phyloP scores from a whole-genome alignment of 1,140 invertebrate species.

The Aphis gossypii region DNA sequence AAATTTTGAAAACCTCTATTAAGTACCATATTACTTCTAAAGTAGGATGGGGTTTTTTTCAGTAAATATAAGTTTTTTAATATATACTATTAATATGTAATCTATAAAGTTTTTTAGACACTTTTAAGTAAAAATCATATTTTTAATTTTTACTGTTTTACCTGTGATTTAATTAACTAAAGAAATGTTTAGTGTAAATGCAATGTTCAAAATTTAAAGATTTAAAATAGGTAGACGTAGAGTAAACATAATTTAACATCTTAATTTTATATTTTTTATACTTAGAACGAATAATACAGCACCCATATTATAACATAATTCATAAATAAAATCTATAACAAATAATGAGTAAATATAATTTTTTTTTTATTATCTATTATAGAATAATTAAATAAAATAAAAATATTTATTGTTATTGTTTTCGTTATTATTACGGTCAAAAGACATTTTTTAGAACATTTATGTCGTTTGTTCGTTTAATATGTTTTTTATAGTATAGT shows the following conservation, averaged over 20 bases:
- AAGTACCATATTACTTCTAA: neutral
- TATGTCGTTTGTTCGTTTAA: no score
- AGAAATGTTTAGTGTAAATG: neutral
- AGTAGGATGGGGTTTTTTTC: neutral
- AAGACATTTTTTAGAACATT: no score
- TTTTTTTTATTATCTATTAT: no score
- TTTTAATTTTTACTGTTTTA: neutral
- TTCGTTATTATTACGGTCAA: no score
- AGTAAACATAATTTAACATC: neutral
- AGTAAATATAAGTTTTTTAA: neutral
- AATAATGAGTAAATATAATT: no score
- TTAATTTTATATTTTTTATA: neutral
- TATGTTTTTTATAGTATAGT: no score
- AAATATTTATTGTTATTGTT: no score
- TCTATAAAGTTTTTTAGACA: neutral
- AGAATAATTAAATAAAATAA: no score
- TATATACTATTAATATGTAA: neutral
- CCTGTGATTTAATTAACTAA: neutral
- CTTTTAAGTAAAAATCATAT: neutral
- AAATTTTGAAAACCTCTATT: neutral
- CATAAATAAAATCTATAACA: neutral
- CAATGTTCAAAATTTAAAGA: neutral
- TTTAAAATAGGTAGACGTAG: neutral
- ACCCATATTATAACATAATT: no score
- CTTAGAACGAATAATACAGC: no score